Evolutionary conservation across 2,797 vertebrate genomes (phyloP).

Genomic region (Cyclopterus lumpus): DNA sequence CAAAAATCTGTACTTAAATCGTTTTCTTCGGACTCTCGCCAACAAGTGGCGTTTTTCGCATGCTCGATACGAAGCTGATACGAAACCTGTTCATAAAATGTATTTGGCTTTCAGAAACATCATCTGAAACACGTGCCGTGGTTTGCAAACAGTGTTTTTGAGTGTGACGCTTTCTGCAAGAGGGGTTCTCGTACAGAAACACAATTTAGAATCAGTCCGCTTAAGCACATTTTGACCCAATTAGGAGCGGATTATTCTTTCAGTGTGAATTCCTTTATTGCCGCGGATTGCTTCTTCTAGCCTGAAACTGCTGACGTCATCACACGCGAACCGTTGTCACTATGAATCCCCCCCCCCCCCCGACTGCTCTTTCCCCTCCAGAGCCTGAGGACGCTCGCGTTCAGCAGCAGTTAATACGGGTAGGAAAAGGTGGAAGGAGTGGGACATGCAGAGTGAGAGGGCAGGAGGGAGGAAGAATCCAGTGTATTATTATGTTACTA

Average conservation of each 20-base stretch:
- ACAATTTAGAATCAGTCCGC: not conserved
- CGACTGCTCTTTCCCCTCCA: not conserved
- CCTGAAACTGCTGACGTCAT: conserved; percentile 4
- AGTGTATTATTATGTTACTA: conserved; percentile 31
- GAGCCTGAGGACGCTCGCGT: conserved; percentile 4
- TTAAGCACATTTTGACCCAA: conserved; percentile 16
- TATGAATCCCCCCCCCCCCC: no score
- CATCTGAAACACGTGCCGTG: no score
- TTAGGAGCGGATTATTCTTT: conserved; percentile 22
- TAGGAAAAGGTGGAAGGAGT: conserved; percentile 3
- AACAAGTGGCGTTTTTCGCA: not conserved
- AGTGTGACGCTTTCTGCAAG: not conserved
- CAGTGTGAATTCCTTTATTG: not conserved
- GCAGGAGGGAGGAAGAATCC: not conserved
- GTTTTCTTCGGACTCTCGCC: not conserved
- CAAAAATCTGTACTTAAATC: no score
- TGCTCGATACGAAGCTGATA: not conserved
- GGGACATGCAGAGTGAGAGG: conserved; percentile 12
- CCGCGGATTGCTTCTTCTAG: conserved; percentile 2
- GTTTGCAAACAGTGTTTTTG: no score
- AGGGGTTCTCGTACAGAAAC: not conserved
- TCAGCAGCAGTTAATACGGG: conserved; percentile 3
- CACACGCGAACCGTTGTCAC: not conserved
- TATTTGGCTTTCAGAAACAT: not conserved
- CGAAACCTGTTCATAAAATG: not conserved